Base-by-base conservation (phyloP, 2,888 invertebrate genomes). In the Hecatera dysodea region DNA sequence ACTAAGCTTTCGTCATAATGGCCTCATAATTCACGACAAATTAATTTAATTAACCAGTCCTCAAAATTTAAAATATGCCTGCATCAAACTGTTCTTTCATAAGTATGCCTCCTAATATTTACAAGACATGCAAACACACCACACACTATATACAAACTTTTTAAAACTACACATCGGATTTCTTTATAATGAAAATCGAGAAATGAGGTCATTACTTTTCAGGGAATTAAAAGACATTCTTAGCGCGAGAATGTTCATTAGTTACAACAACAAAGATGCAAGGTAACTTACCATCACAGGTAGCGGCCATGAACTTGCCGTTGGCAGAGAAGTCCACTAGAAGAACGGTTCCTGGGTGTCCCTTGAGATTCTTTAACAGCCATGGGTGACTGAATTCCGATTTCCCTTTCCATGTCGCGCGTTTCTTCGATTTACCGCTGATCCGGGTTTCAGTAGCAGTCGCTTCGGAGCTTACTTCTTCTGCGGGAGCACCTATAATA, bases 281-380 rank as follows among this genome's bases (percentile, higher is more conserved):
- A 53, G 17, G 66, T 72, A 71, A 96, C 97, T 96, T 96, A 98
- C 98, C 99, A 96, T 98, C 98, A 86, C 98, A 97, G 89, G 98
- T 97, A 74, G 98, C 97, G 75, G 98, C 98, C 90, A 99, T 96
- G 90, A 97, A 98, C 95, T 98, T 99, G 82, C 98, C 98, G 93
- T 98, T 98, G 74, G 97, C 96, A 83, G 98, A 98, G 92, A 98
- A 98, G 89, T 98, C 98, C 92, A 98, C 97, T 87, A 98, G 97
- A 27, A 97, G 94, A 57, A 98, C 97, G 17, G 96, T 96, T 42
- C 97, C 97, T 1, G 97, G 97, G 91, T 99, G 98, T 19, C 98
- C 98, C 92, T 98, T 98, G 84, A 99, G 96, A 67, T 97, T 97
- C 78, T 98, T 97, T 42, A 97, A 94, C 79, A 98, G 96, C 98